Conservation (phyloP, 2,888 invertebrate genomes). For the Galeopsomyia nigrocyanea region DNA sequence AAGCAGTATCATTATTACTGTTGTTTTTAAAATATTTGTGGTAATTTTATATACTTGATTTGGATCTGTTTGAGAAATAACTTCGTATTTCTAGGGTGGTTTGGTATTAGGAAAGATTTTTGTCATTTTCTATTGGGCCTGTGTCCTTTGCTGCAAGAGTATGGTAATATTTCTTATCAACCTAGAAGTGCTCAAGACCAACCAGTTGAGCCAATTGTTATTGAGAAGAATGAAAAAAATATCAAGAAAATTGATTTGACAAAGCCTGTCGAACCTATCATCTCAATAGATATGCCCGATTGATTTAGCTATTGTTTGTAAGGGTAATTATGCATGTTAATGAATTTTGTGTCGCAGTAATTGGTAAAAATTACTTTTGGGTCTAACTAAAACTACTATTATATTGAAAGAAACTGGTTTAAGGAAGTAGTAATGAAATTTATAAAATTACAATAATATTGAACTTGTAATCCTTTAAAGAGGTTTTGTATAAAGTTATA, state of each 20-base stretch:
- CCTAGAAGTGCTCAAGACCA: conserved; percentile 71
- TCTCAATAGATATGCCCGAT: conserved; percentile 93
- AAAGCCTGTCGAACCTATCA: conserved; percentile 90
- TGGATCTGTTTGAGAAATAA: conserved; percentile 15
- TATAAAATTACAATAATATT: too few relatives aligned
- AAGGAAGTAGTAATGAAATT: too few relatives aligned
- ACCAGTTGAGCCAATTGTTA: conserved; percentile 68
- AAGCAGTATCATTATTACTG: too few relatives aligned
- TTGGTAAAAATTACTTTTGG: too few relatives aligned
- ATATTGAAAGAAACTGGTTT: too few relatives aligned
- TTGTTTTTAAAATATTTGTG: conserved; percentile 14
- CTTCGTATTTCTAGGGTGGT: conserved; percentile 87
- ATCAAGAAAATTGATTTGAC: conserved; percentile 83
- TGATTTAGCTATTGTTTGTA: conserved; percentile 69
- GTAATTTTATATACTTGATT: conserved; percentile 12
- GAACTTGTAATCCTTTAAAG: too few relatives aligned
- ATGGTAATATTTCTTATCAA: conserved; percentile 97
- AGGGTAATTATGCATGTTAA: too few relatives aligned
- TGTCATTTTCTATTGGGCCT: conserved; percentile 95
- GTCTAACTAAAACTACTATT: too few relatives aligned
- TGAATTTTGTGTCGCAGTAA: too few relatives aligned
- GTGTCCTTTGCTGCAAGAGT: conserved; percentile 96
- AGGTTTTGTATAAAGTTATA: too few relatives aligned
- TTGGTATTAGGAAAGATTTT: conserved; percentile 97
- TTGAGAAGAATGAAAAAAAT: conserved; percentile 76